A percentile compares a stretch with the other conserved stretches of the same genome.
Conservation (phyloP, 1,140 invertebrate species). For the Caerostris extrusa region DNA sequence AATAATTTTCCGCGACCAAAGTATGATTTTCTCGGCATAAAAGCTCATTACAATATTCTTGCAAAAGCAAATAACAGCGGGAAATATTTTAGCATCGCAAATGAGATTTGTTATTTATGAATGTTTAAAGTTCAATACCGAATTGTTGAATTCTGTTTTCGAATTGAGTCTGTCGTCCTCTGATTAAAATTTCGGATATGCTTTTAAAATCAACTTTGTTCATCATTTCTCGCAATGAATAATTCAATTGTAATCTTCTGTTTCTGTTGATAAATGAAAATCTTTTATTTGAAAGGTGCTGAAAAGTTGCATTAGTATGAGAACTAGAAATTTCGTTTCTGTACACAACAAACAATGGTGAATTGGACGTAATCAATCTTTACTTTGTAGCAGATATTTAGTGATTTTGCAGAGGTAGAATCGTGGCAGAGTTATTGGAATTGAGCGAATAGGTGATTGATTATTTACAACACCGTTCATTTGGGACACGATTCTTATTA, state of each 20-base stretch:
- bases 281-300: background rate
- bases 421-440: background rate
- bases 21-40: background rate
- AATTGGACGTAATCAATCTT: background rate
- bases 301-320: background rate
- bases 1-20: background rate
- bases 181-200: background rate
- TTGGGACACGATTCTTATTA: too few relatives aligned
- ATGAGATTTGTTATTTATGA: slow-evolving; percentile 33
- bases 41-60: slow-evolving; percentile 5
- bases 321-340: background rate
- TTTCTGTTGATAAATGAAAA: background rate
- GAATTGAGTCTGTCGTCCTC: background rate
- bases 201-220: background rate
- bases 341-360: background rate
- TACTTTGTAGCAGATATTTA: too few relatives aligned
- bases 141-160: background rate
- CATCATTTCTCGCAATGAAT: background rate
- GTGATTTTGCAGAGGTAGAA: too few relatives aligned
- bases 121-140: background rate
- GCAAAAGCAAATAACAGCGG: slow-evolving; percentile 13
- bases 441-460: background rate
- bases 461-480: background rate
- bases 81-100: slow-evolving; percentile 10
- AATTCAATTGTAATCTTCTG: background rate